phyloP scores from a whole-genome alignment of 2,888 invertebrate genomes.

The Apotomis capreana region DNA sequence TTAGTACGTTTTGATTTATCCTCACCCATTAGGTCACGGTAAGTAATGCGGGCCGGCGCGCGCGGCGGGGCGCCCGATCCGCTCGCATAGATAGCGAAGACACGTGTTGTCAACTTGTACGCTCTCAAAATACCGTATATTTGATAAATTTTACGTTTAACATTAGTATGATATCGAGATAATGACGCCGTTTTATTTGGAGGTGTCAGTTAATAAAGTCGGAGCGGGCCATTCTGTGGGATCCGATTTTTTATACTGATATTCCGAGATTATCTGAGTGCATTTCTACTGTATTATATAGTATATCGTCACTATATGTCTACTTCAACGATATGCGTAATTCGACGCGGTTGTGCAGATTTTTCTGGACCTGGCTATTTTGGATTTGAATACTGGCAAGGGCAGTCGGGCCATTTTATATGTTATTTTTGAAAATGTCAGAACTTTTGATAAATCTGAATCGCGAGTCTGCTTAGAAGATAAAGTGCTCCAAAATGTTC shows the following conservation, averaged over 20 bases:
- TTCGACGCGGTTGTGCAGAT: too few relatives aligned
- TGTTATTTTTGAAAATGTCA: too few relatives aligned
- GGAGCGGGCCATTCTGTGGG: conserved; percentile 2
- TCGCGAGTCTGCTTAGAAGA: too few relatives aligned
- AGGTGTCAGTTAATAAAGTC: conserved; percentile 72
- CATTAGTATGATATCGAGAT: conserved; percentile 77
- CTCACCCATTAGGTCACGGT: conserved; percentile 79
- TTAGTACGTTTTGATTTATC: conserved; percentile 79
- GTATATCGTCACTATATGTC: not conserved
- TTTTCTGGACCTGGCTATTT: too few relatives aligned
- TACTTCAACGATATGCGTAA: not conserved
- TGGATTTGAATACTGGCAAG: too few relatives aligned
- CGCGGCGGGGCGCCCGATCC: conserved; percentile 78
- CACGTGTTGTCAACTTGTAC: conserved; percentile 83
- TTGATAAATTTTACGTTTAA: conserved; percentile 77
- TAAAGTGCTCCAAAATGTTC: too few relatives aligned
- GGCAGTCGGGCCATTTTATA: too few relatives aligned
- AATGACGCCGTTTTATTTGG: conserved; percentile 69
- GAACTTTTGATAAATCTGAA: too few relatives aligned
- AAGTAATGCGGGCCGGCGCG: conserved; percentile 73
- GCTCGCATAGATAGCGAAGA: conserved; percentile 75
- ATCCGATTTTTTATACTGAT: too few relatives aligned
- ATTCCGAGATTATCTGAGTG: too few relatives aligned
- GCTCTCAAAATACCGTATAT: conserved; percentile 78
- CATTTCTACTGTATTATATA: too few relatives aligned